Evolutionary conservation across 2,113 vertebrate species (phyloP).

Genomic region (Eulacestoma nigropectus): DNA sequence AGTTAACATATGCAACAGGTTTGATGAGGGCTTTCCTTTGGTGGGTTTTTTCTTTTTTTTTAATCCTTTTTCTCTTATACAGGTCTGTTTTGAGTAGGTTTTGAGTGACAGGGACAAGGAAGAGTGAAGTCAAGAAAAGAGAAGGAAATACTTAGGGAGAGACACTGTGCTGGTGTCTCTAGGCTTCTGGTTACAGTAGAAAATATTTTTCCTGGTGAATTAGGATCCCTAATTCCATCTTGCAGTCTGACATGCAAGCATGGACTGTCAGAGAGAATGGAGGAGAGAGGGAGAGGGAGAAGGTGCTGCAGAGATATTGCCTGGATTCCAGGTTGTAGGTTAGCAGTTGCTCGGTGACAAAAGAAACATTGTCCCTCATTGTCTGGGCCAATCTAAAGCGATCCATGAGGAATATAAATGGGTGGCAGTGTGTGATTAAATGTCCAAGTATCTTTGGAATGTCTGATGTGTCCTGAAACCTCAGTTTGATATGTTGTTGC

Average conservation of each 20-base stretch:
- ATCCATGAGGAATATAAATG: neutral
- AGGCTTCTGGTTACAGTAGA: neutral
- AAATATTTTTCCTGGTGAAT: neutral
- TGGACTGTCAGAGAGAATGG: neutral
- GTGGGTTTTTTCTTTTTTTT: rapidly evolving
- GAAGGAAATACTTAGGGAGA: neutral
- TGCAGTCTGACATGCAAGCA: neutral
- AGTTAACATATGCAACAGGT: rapidly evolving
- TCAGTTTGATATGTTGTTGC: neutral
- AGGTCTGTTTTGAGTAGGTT: neutral
- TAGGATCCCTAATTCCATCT: neutral
- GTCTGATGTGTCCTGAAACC: neutral
- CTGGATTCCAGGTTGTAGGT: neutral
- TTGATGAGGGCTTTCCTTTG: neutral
- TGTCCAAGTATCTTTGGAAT: neutral
- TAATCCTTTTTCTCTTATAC: neutral
- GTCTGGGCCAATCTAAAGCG: neutral
- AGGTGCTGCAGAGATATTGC: neutral
- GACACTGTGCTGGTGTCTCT: neutral
- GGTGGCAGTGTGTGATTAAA: neutral
- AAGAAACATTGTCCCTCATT: neutral
- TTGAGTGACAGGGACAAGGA: neutral
- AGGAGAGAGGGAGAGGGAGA: neutral
- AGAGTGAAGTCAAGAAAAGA: neutral
- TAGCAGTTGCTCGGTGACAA: neutral